These are phyloP conservation scores for Nerophis ophidion DNA, from an alignment of 2,113 vertebrate species.

Conservation along the genomic window DNA sequence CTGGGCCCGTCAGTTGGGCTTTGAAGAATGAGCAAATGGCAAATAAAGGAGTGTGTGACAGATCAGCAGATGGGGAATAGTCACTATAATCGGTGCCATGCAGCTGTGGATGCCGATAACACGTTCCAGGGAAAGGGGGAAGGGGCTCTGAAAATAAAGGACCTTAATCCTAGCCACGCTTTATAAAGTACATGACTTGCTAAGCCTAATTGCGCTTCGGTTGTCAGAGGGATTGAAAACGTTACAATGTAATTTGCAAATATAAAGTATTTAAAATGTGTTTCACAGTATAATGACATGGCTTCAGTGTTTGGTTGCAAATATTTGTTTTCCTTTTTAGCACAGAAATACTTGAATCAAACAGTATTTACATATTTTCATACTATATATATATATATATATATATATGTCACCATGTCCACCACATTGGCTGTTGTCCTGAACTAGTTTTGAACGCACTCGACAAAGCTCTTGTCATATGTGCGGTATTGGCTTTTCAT, in stretches of 20 bases:
- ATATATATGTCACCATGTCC: not conserved
- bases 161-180: constrained; percentile 49
- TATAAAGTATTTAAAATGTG: constrained; percentile 4
- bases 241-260: constrained; percentile 51
- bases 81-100: constrained; percentile 49
- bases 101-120: constrained; percentile 62
- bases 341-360: no score
- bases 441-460: constrained; percentile 6
- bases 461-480: constrained; percentile 17
- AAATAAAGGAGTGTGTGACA: constrained; percentile 56
- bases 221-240: constrained; percentile 44
- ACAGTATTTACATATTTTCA: no score
- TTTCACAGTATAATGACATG: not conserved
- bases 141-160: constrained; percentile 40
- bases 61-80: constrained; percentile 54
- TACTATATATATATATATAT: no score
- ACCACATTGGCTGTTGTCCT: not conserved
- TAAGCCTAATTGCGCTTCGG: constrained; percentile 47
- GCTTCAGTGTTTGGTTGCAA: not conserved
- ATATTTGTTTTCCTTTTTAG: no score
- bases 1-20: constrained; percentile 50
- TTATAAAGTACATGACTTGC: constrained; percentile 33
- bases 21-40: constrained; percentile 41
- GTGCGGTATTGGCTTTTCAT: constrained; percentile 29
- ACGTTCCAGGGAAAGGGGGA: constrained; percentile 41